Percentiles rank a stretch among this genome's conserved stretches.
Conservation (phyloP, 2,113 vertebrate genomes). For the Synodontis membranacea region DNA sequence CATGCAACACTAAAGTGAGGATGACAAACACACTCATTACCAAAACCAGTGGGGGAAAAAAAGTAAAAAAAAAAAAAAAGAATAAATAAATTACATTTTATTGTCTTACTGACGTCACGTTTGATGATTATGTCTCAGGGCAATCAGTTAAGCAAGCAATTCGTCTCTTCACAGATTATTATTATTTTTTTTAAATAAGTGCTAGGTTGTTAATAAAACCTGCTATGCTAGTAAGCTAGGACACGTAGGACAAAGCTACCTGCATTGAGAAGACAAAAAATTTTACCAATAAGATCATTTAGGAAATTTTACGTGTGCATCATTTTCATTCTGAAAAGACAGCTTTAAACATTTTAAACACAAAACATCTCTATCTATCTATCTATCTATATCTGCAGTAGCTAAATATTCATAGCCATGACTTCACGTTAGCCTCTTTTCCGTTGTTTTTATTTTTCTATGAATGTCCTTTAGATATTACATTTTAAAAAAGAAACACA, state of each 20-base stretch:
- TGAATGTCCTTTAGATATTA: background rate
- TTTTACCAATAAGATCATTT: background rate
- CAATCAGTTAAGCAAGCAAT: background rate
- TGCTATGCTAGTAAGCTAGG: background rate
- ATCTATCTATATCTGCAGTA: background rate
- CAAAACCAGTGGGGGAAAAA: background rate
- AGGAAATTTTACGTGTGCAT: background rate
- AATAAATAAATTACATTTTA: background rate
- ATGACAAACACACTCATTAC: conserved; percentile 13
- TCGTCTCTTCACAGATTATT: background rate
- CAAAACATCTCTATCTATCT: too few relatives aligned
- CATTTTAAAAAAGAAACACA: background rate
- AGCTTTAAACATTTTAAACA: background rate
- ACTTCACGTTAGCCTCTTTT: background rate
- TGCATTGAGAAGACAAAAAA: background rate
- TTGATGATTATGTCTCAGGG: background rate
- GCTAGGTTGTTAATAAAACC: too few relatives aligned
- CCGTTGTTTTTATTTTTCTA: background rate
- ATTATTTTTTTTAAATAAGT: background rate
- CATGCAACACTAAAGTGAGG: background rate
- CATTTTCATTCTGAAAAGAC: background rate
- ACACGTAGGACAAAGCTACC: background rate
- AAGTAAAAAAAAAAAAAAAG: too few relatives aligned
- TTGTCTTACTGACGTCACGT: background rate
- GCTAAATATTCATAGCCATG: background rate